Evolutionary conservation across 2,113 vertebrate genomes (phyloP).

Genomic region (Rhizomys pruinosus): DNA sequence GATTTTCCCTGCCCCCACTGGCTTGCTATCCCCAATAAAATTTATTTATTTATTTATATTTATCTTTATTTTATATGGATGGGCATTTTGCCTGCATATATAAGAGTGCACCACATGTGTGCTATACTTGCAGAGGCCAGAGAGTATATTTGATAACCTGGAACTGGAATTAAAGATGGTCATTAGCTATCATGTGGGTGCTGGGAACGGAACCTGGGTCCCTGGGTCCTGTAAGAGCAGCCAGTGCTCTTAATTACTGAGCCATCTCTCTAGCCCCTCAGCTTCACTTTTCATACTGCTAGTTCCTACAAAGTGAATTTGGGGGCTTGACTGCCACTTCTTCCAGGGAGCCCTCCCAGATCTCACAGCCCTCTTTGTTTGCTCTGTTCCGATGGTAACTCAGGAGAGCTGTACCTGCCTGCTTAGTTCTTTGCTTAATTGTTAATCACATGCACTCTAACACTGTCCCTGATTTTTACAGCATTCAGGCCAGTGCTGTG

Average conservation of each 20-base stretch:
- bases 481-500: neutral
- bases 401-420: neutral
- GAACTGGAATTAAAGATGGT: too few species aligned
- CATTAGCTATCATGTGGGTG: too few species aligned
- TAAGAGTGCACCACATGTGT: too few species aligned
- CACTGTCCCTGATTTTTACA: neutral
- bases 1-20: neutral
- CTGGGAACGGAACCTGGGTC: too few species aligned
- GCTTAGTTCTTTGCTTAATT: neutral
- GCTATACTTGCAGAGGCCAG: too few species aligned
- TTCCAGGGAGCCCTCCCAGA: neutral
- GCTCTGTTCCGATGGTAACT: neutral
- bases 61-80: too few species aligned
- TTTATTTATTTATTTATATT: too few species aligned
- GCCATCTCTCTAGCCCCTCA: neutral
- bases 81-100: too few species aligned
- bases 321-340: neutral
- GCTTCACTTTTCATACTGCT: neutral
- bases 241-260: too few species aligned
- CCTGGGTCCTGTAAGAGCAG: too few species aligned
- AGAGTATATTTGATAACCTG: too few species aligned
- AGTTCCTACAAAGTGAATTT: neutral
- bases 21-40: rapidly evolving
- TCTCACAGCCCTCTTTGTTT: neutral
- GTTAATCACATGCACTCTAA: neutral